Percentiles rank a stretch among this genome's conserved stretches.
Conservation (phyloP, 2,113 vertebrate genomes). For the Zonotrichia leucophrys region DNA sequence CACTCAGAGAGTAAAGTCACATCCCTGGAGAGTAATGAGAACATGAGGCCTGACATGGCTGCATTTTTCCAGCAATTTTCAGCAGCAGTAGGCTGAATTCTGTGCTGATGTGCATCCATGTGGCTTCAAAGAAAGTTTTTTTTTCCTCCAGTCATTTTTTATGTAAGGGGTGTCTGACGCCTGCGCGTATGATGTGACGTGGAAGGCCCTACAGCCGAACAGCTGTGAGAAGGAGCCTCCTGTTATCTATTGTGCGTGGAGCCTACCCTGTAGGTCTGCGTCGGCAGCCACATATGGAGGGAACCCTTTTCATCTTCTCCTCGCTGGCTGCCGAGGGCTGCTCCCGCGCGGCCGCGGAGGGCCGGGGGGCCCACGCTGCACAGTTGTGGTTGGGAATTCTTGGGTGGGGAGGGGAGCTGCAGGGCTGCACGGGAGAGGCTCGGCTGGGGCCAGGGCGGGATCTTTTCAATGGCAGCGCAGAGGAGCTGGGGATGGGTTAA, state of each 20-base stretch:
- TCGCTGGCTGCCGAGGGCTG: not conserved
- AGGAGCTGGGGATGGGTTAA: slow-evolving; percentile 32
- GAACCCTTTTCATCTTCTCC: slow-evolving; percentile 43
- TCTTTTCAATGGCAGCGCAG: slow-evolving; percentile 35
- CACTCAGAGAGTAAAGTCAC: not conserved
- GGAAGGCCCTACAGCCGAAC: not conserved
- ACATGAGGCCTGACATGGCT: not conserved
- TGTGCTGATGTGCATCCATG: not conserved
- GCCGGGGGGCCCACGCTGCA: not conserved
- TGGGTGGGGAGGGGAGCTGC: slow-evolving; percentile 37
- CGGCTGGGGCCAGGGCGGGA: not conserved
- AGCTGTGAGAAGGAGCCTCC: not conserved
- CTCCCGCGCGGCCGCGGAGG: not conserved
- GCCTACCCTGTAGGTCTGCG: slow-evolving; percentile 41
- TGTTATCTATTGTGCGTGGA: slow-evolving; percentile 48
- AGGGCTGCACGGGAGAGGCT: not conserved
- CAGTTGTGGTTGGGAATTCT: slow-evolving; percentile 47
- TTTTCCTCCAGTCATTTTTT: not conserved
- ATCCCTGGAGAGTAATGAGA: not conserved
- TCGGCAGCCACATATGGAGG: slow-evolving; percentile 44
- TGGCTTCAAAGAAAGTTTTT: not conserved
- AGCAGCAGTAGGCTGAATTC: not conserved
- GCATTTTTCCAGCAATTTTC: not conserved
- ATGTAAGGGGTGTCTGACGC: not conserved
- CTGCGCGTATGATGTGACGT: not conserved